Base-by-base conservation (phyloP, 2,888 invertebrate species). In the Drosophila melanocephala region DNA sequence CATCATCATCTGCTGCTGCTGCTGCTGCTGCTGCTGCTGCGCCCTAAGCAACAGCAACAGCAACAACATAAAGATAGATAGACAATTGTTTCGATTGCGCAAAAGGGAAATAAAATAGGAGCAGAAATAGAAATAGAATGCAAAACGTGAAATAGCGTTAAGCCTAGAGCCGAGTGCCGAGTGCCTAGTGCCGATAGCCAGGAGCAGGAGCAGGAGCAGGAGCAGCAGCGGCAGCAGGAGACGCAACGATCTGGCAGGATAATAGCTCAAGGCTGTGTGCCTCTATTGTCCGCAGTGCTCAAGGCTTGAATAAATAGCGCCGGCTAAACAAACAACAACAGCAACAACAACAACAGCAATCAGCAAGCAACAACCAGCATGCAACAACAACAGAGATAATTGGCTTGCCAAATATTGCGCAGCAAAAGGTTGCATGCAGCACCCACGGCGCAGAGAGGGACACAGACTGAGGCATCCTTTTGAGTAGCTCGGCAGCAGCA, bases 191-290 rank as follows among this genome's bases (percentile, higher is more conserved):
- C 22, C 47, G 42, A n/a, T 19, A n/a, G n/a, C 50, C 22, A 28
- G 50, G 30, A 52, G 30, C 28, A 32, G 39, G 16, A 26, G 5
- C 22, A 50, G 50, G 12, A 52, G 30, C 30, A 32, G 39, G 5
- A 35, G 12, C 22, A 50, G 50, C 5, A 32, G 30, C 30, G n/a
- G 39, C 10, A 32, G 28, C 19, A 30, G 32, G 51, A 51, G 51
- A 26, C 51, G 51, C 28, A 39, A 39, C 64, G 67, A 66, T 68
- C 63, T 51, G 65, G 52, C 67, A 81, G 75, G 89, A 86, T 86
- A 86, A 86, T 86, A 86, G 86, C 86, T 86, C 90, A 90, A 86
- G 86, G 90, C 88, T 90, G 77, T 86, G 50, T 86, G 90, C 76
- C 72, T 77, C 89, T 88, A 88, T 86, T 86, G 90, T 86, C 52